Conservation (phyloP, 2,888 invertebrate genomes). For the Dasysyrphus albostriatus region DNA sequence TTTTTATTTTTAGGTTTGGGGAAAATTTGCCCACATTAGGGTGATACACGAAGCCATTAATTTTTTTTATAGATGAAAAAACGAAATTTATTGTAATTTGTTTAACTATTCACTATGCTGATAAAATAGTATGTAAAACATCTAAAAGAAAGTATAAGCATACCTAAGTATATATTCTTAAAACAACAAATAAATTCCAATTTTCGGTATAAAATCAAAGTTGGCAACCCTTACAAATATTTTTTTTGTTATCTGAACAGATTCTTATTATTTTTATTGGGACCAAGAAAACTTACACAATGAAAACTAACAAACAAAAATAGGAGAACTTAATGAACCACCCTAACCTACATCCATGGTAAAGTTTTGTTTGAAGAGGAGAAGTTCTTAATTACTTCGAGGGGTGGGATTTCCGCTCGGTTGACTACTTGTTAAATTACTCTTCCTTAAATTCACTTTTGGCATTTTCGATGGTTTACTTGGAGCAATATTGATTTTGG, state of each 20-base stretch:
- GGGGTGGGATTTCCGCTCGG: background rate
- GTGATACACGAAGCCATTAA: background rate
- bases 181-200: no score
- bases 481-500: constrained; percentile 42
- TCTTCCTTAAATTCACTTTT: constrained; percentile 18
- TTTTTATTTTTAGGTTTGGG: background rate
- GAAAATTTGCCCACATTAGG: background rate
- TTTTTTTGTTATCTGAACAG: no score
- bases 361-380: constrained; percentile 9
- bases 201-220: no score
- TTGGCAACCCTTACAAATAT: no score
- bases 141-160: no score
- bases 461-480: constrained; percentile 34
- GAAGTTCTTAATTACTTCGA: constrained; percentile 42
- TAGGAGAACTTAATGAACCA: background rate
- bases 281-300: no score
- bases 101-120: no score
- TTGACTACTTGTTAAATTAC: constrained; percentile 4
- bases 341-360: background rate
- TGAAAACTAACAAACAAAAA: background rate
- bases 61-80: no score
- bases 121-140: no score
- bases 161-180: no score
- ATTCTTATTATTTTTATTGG: no score
- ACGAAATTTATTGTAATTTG: no score